Percentiles rank a stretch among this genome's conserved stretches.
Conservation (phyloP, 2,113 vertebrate species). For the Melanerpes formicivorus region DNA sequence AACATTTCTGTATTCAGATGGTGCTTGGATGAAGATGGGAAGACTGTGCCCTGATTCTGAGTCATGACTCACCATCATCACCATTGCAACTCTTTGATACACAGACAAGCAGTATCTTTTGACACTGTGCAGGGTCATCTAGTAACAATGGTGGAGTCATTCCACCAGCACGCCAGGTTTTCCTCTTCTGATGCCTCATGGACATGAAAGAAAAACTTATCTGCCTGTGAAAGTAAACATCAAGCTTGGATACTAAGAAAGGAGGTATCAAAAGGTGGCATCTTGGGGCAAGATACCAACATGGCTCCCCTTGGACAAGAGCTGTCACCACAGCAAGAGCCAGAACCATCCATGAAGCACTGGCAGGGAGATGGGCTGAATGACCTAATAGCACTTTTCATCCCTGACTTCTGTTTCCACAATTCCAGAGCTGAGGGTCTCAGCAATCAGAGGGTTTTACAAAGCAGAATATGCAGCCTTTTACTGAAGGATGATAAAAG, state of each 20-base stretch:
- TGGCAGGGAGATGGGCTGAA: neutral
- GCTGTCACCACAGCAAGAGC: neutral
- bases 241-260: neutral
- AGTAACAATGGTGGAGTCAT: slow-evolving; percentile 32
- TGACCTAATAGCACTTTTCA: slow-evolving; percentile 25
- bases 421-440: neutral
- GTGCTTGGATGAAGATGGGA: neutral
- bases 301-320: neutral
- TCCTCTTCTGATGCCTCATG: slow-evolving; percentile 7
- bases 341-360: neutral
- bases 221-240: neutral
- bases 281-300: neutral
- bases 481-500: neutral
- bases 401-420: neutral
- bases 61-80: rapidly evolving
- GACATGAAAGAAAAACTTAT: slow-evolving; percentile 68
- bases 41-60: neutral
- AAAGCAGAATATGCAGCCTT: neutral
- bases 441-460: neutral
- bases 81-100: neutral
- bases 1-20: rapidly evolving
- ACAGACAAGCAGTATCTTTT: neutral
- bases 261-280: neutral
- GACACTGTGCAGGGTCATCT: slow-evolving; percentile 53
- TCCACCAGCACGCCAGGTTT: neutral